phyloP scores from a whole-genome alignment of 2,113 vertebrate genomes.

The Pontoporia blainvillei region DNA sequence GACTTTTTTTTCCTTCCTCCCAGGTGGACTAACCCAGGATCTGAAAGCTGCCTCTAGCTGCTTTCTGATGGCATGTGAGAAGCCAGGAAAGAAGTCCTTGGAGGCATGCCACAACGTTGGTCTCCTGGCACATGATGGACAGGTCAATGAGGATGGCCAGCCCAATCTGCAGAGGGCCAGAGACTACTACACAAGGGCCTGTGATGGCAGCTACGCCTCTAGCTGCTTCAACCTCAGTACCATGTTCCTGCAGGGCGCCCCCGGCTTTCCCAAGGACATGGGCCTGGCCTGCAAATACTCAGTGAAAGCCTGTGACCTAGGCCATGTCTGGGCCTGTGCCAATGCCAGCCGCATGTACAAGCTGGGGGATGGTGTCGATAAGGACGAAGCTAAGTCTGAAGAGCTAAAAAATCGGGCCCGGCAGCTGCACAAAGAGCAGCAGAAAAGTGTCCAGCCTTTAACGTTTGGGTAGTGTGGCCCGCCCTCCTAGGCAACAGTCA shows the following conservation, averaged over 20 bases:
- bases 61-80: slow-evolving; percentile 89
- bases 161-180: slow-evolving; percentile 80
- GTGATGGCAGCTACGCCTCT: slow-evolving; percentile 85
- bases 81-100: slow-evolving; percentile 88
- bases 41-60: slow-evolving; percentile 90
- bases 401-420: slow-evolving; percentile 90
- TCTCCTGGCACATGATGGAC: slow-evolving; percentile 89
- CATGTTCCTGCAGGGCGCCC: slow-evolving; percentile 88
- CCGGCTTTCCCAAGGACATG: slow-evolving; percentile 89
- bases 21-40: slow-evolving; percentile 89
- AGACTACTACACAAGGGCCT: slow-evolving; percentile 91
- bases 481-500: not conserved
- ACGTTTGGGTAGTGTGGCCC: slow-evolving; percentile 77
- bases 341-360: slow-evolving; percentile 97
- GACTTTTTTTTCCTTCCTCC: slow-evolving; percentile 35
- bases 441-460: slow-evolving; percentile 78
- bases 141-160: slow-evolving; percentile 76
- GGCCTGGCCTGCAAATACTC: slow-evolving; percentile 87
- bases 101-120: slow-evolving; percentile 92
- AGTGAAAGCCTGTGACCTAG: slow-evolving; percentile 90
- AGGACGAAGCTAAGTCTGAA: slow-evolving; percentile 90
- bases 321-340: slow-evolving; percentile 93
- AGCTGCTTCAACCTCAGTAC: slow-evolving; percentile 95
- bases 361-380: slow-evolving; percentile 90
- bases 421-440: slow-evolving; percentile 86